Conservation (phyloP, 2,797 vertebrate species). For the Tadarida brasiliensis region DNA sequence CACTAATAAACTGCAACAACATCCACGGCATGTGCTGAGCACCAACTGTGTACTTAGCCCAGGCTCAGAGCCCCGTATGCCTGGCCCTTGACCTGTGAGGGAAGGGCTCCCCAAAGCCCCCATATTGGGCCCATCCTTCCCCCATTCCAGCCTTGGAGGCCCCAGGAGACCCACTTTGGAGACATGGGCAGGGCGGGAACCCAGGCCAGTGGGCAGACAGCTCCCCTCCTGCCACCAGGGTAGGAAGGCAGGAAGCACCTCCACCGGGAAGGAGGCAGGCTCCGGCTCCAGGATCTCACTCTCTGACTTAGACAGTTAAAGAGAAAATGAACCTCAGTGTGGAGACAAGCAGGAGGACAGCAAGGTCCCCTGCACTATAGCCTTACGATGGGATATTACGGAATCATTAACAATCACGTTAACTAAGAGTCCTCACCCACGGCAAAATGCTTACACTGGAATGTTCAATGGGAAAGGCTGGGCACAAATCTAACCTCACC, state of each 20-base stretch:
- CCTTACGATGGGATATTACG: background rate
- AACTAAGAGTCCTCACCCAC: slow-evolving; percentile 11
- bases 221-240: background rate
- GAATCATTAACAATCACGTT: slow-evolving; percentile 33
- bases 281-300: background rate
- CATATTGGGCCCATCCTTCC: background rate
- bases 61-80: background rate
- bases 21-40: background rate
- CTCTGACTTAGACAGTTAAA: background rate
- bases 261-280: background rate
- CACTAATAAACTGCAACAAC: background rate
- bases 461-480: background rate
- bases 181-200: fast-evolving
- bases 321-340: background rate
- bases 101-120: background rate
- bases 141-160: background rate
- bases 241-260: too few species aligned
- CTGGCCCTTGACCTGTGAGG: background rate
- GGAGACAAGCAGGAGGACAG: background rate
- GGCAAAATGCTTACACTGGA: background rate
- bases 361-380: background rate
- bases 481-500: background rate
- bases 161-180: background rate
- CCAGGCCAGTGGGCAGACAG: fast-evolving
- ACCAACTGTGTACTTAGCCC: background rate